These are phyloP conservation scores for Hippocampus abdominalis DNA, from an alignment of 2,113 vertebrate genomes.

Conservation along the genomic window DNA sequence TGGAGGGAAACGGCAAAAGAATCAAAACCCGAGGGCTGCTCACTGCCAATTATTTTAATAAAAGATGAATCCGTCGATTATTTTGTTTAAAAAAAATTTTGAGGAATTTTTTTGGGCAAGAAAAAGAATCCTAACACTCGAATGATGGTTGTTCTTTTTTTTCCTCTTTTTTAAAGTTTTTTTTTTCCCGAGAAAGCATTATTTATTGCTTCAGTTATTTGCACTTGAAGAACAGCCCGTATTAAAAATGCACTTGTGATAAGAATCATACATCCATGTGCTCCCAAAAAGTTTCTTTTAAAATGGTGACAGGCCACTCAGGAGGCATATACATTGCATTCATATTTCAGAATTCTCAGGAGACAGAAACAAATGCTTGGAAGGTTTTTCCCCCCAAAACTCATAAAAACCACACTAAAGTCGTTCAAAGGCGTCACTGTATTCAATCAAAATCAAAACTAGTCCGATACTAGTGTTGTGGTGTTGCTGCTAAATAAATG, in stretches of 20 bases:
- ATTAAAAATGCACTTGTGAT: conserved; percentile 48
- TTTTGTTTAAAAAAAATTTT: too few species aligned
- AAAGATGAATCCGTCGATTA: too few species aligned
- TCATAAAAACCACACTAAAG: conserved; percentile 44
- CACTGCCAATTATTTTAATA: too few species aligned
- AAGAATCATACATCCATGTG: conserved; percentile 30
- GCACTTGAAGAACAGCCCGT: conserved; percentile 63
- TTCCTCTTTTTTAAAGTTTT: background rate
- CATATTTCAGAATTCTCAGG: conserved; percentile 1
- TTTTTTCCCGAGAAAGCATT: conserved; percentile 38
- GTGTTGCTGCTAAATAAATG: background rate
- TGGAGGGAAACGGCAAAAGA: too few species aligned
- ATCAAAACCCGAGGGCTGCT: too few species aligned
- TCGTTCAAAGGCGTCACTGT: conserved; percentile 24
- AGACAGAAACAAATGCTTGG: conserved; percentile 11
- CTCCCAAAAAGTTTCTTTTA: conserved; percentile 12
- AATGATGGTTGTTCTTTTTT: background rate
- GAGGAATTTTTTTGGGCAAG: too few species aligned
- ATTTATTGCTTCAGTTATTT: conserved; percentile 78
- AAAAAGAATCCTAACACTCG: background rate
- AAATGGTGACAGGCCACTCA: conserved; percentile 33
- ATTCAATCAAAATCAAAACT: conserved; percentile 47
- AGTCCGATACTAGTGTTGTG: background rate
- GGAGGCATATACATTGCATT: conserved; percentile 35
- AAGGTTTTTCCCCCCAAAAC: conserved; percentile 41